Percentiles rank a stretch among this genome's conserved stretches.
Evolutionary conservation across 2,113 vertebrate species (phyloP).

Genomic region (Onychorhynchus coronatus): DNA sequence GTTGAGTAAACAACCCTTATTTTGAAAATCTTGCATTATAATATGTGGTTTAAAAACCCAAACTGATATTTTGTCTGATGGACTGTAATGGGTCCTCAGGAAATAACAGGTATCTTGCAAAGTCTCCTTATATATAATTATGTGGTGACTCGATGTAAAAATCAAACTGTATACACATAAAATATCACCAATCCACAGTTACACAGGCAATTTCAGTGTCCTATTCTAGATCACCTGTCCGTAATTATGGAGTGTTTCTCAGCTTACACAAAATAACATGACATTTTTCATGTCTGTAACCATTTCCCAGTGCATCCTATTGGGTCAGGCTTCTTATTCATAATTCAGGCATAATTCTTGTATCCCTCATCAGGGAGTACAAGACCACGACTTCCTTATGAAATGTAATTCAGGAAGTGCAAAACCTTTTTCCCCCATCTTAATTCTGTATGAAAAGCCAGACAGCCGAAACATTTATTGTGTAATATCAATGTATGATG

Average conservation of each 20-base stretch:
- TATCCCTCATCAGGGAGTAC: background rate
- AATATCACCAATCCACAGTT: background rate
- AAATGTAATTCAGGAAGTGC: background rate
- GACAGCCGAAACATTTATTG: background rate
- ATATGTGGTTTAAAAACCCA: background rate
- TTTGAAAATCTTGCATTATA: background rate
- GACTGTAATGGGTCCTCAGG: background rate
- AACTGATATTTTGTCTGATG: background rate
- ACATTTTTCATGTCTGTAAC: background rate
- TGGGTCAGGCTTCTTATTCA: background rate
- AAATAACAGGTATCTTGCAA: slow-evolving; percentile 14
- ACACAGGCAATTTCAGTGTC: background rate
- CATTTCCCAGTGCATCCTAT: background rate
- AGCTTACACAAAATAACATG: background rate
- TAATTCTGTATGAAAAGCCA: background rate
- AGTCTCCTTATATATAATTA: slow-evolving; percentile 15
- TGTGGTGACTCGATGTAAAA: background rate
- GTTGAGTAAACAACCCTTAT: background rate
- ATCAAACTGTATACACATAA: background rate
- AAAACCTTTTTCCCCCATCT: background rate
- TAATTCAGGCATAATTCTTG: background rate
- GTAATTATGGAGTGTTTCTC: background rate
- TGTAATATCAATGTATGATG: background rate
- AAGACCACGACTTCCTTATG: background rate
- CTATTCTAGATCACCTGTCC: background rate